Evolutionary conservation across 2,797 vertebrate species (phyloP).

Genomic region (Glyptemys insculpta): DNA sequence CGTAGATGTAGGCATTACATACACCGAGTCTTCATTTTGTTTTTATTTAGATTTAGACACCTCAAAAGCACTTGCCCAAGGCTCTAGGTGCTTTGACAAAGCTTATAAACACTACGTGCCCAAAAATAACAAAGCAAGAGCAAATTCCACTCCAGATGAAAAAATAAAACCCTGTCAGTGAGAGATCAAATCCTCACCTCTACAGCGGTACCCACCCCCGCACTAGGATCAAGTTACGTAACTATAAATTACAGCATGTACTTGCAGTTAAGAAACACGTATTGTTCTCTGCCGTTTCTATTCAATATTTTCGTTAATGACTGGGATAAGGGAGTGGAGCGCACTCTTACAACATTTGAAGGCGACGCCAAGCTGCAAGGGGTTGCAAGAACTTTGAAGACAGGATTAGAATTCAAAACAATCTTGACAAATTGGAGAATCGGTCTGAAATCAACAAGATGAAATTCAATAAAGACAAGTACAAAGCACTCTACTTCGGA

Average conservation of each 20-base stretch:
- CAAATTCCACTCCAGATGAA: neutral
- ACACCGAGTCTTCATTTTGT: constrained; percentile 50
- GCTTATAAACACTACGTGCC: neutral
- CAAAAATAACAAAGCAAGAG: constrained; percentile 54
- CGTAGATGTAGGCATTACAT: neutral
- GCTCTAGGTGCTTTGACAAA: constrained; percentile 2
- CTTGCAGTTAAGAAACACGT: constrained; percentile 24
- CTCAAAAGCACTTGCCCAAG: neutral
- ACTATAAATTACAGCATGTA: neutral
- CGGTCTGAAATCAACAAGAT: too few relatives aligned
- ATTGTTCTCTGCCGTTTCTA: neutral
- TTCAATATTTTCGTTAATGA: too few relatives aligned
- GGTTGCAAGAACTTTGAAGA: too few relatives aligned
- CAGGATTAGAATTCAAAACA: too few relatives aligned
- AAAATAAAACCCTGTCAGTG: neutral
- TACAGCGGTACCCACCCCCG: neutral
- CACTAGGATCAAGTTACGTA: constrained; percentile 23
- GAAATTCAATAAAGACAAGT: too few relatives aligned
- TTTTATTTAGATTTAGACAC: constrained; percentile 48
- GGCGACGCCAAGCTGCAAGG: too few relatives aligned
- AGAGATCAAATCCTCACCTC: neutral
- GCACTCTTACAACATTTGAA: too few relatives aligned
- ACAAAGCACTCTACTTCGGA: too few relatives aligned
- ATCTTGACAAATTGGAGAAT: too few relatives aligned
- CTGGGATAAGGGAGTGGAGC: too few relatives aligned